These are phyloP conservation scores for Lagenorhynchus albirostris DNA, from an alignment of 2,113 vertebrate genomes.

Conservation along the genomic window DNA sequence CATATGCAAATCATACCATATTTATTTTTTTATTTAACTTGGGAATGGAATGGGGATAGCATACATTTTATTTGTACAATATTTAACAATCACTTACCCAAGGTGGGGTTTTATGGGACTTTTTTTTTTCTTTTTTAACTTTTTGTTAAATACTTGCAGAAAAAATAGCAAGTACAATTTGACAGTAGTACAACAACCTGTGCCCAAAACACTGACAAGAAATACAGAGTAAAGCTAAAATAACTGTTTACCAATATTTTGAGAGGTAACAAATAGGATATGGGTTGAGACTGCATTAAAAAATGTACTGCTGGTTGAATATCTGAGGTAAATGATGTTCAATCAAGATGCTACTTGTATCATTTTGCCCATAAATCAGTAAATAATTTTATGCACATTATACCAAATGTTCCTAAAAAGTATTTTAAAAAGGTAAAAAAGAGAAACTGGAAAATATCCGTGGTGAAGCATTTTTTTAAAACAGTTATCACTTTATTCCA, in stretches of 20 bases:
- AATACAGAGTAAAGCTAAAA: slow-evolving; percentile 85
- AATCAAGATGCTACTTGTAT: slow-evolving; percentile 83
- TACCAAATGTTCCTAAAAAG: slow-evolving; percentile 81
- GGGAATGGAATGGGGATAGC: slow-evolving; percentile 84
- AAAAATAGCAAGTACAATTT: slow-evolving; percentile 85
- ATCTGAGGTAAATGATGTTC: slow-evolving; percentile 93
- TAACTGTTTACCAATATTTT: slow-evolving; percentile 83
- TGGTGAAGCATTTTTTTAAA: slow-evolving; percentile 36
- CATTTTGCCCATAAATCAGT: slow-evolving; percentile 76
- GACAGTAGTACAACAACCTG: slow-evolving; percentile 90
- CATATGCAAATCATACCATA: slow-evolving; percentile 78
- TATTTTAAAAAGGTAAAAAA: slow-evolving; percentile 72
- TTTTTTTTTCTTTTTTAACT: slow-evolving; percentile 68
- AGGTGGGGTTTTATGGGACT: slow-evolving; percentile 74
- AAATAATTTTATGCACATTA: slow-evolving; percentile 79
- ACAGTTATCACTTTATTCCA: slow-evolving; percentile 59
- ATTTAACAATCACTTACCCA: slow-evolving; percentile 93
- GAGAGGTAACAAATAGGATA: slow-evolving; percentile 86
- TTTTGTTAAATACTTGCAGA: slow-evolving; percentile 85
- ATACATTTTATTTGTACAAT: slow-evolving; percentile 96
- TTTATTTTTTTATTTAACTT: slow-evolving; percentile 89
- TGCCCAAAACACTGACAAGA: slow-evolving; percentile 87
- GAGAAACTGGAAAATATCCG: slow-evolving; percentile 73
- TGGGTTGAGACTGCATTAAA: slow-evolving; percentile 83
- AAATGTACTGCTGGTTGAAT: slow-evolving; percentile 89